A percentile compares a stretch with the other conserved stretches of the same genome.
phyloP scores from a whole-genome alignment of 2,113 vertebrate species.

The Onychorhynchus coronatus region DNA sequence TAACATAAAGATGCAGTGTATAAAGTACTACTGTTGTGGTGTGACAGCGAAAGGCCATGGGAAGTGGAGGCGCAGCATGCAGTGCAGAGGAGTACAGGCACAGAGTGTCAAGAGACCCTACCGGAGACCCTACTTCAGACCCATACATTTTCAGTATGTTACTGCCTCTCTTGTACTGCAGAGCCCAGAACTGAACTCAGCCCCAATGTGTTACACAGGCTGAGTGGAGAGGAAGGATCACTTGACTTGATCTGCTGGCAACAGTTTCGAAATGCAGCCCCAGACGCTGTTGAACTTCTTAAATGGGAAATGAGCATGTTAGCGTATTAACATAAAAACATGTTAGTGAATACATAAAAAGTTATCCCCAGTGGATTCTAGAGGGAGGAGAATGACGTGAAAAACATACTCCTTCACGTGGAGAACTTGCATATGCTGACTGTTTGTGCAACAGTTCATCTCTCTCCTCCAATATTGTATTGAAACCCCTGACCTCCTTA shows the following conservation, averaged over 20 bases:
- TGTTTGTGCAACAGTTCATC: not conserved
- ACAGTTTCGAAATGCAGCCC: not conserved
- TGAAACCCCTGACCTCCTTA: not conserved
- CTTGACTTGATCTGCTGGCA: not conserved
- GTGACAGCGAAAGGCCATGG: not conserved
- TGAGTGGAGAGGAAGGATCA: not conserved
- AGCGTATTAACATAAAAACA: not conserved
- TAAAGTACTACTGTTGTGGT: not conserved
- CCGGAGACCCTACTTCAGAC: not conserved
- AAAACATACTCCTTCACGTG: not conserved
- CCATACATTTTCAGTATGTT: not conserved
- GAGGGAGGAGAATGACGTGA: not conserved
- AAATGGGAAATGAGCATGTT: not conserved
- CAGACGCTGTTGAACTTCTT: not conserved
- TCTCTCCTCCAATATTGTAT: not conserved
- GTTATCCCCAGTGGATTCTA: not conserved
- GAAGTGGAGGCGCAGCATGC: not conserved
- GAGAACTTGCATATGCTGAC: not conserved
- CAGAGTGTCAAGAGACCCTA: not conserved
- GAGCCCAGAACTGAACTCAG: not conserved
- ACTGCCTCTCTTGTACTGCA: not conserved
- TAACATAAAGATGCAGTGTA: not conserved
- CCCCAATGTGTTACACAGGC: accelerated
- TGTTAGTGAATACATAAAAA: not conserved
- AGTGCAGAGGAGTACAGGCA: not conserved